Evolutionary conservation across 2,888 invertebrate genomes (phyloP), one percentile per base, ranked within the genome.

Genomic region (Dasypolia templi): DNA sequence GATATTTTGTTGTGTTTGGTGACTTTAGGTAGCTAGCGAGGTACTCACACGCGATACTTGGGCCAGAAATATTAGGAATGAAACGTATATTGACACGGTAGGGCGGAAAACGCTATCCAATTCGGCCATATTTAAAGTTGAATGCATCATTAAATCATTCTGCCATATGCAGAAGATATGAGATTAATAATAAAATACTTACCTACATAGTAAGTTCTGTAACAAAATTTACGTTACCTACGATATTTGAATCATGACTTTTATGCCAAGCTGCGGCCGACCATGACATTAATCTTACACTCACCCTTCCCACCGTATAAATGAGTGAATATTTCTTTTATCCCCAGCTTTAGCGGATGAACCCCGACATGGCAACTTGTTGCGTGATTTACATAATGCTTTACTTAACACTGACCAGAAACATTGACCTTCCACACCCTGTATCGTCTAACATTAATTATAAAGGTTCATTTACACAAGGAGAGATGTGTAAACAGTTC

Each of bases 381-480:
- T 86, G 85, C 82, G 32, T 35, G 26, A 85, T 85, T 84, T 68
- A 73, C 79, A 77, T 85, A 79, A 86, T 79, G 55, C 81, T 81
- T 75, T 72, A 81, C 76, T 82, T 82, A 72, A 81, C 22, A n/a
- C 66, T 76, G 82, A 72, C 81, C 82, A 82, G 42, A 51, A n/a
- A 44, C 22, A 39, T 35, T 72, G 84, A 72, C 66, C 82, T 59
- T 19, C 53, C 29, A 51, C 39, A 39, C 51, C 64, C 65, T 59
- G 66, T 51, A 77, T 51, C 35, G 51, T 26, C 58, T 55, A 39
- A 58, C 22, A 66, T 75, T 65, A 75, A 83, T 79, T 59, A 53
- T 53, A 39, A 39, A 22, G 51, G 17, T n/a, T 26, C 39, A 61
- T 61, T 75, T 75, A 46, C 29, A 46, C 26, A 1, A 11, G 1